These are phyloP conservation scores for Tenualosa thibaudeaui DNA, from an alignment of 2,797 vertebrate genomes.

Conservation along the genomic window DNA sequence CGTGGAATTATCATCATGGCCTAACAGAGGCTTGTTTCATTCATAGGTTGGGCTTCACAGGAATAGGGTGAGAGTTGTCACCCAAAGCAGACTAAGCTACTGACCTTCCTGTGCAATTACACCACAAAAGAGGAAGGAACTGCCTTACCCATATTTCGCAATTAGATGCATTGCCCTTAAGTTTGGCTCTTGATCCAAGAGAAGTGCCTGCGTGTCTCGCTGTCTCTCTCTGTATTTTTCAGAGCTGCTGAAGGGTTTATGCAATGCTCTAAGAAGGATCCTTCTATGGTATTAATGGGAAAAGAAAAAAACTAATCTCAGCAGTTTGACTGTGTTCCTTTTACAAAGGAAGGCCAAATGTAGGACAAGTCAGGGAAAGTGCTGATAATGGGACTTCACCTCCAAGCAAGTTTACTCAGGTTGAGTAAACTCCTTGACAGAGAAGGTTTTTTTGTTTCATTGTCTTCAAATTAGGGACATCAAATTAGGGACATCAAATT, in stretches of 20 bases:
- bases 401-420: conserved; percentile 5
- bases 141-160: not conserved
- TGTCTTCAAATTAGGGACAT: too few species aligned
- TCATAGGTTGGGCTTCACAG: conserved; percentile 3
- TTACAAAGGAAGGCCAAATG: not conserved
- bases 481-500: too few species aligned
- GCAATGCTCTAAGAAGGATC: not conserved
- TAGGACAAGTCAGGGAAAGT: not conserved
- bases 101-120: conserved; percentile 3
- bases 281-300: not conserved
- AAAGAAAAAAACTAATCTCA: not conserved
- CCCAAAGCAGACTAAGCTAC: not conserved
- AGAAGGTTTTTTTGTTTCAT: not conserved
- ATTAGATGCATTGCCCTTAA: not conserved
- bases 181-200: not conserved
- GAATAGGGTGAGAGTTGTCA: conserved; percentile 18
- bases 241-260: not conserved
- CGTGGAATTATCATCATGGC: not conserved
- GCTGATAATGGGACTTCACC: not conserved
- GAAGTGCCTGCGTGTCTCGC: not conserved
- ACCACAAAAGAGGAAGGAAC: conserved; percentile 1
- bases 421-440: not conserved
- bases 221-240: not conserved
- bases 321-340: not conserved
- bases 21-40: not conserved